phyloP scores from a whole-genome alignment of 2,113 vertebrate genomes.

The Macrotis lagotis region DNA sequence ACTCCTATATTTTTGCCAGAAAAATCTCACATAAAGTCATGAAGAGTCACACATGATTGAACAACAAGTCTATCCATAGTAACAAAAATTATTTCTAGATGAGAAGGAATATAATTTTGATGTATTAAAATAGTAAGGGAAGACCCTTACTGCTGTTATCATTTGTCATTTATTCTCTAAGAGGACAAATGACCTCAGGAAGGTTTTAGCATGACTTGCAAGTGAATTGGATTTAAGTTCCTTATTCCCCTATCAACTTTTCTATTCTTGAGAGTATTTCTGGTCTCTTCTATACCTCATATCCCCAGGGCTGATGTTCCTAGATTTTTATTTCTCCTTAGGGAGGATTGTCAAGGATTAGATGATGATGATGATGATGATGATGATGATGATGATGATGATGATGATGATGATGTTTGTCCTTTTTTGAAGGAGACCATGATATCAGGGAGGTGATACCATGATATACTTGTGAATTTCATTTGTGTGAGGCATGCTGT shows the following conservation, averaged over 20 bases:
- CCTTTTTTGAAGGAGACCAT: too few relatives aligned
- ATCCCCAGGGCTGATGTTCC: not conserved
- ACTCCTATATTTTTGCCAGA: not conserved
- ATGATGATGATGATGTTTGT: too few relatives aligned
- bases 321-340: not conserved
- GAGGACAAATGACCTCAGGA: not conserved
- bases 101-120: not conserved
- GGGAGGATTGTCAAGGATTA: not conserved
- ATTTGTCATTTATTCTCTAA: not conserved
- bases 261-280: not conserved
- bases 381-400: too few relatives aligned
- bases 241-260: not conserved
- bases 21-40: not conserved
- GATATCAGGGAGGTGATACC: too few relatives aligned
- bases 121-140: too few relatives aligned
- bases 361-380: too few relatives aligned
- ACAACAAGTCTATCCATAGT: not conserved
- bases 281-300: not conserved
- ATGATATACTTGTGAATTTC: too few relatives aligned
- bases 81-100: not conserved
- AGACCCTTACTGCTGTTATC: not conserved
- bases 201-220: not conserved
- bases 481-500: too few relatives aligned
- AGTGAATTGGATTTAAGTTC: not conserved
- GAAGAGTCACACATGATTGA: not conserved